Evolutionary conservation across 1,140 invertebrate genomes (phyloP), one percentile per base, ranked within the genome.

Genomic region (Antheraea mylitta): DNA sequence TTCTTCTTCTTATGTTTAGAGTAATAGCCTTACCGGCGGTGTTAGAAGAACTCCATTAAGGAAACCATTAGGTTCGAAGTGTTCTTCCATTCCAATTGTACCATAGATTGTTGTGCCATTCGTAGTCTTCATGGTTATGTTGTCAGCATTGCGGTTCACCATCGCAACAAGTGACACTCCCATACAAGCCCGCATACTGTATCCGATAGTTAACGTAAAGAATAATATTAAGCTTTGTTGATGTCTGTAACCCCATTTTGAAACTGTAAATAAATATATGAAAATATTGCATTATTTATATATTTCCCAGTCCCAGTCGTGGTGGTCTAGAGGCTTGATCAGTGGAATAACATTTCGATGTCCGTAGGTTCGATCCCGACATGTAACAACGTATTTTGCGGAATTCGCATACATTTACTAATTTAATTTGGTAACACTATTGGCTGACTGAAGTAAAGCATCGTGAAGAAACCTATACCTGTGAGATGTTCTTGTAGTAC

Each of bases 151-250:
- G 10, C 58, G 45, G 13, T 73, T 68, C 38, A 78, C 80, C 96
- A 96, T 96, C 0, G 95, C 96, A 0, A 96, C 95, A 22, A 96
- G 92, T 0, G 94, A 94, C 0, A 96, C 95, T 1, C 95, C 95
- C 79, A 96, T 94, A 70, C 95, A 95, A 0, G 95, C 93, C 69
- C 96, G 89, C 75, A 95, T 93, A 9, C 94, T 94, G 75, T 96
- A 96, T 3, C 94, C 95, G 45, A 94, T 93, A 18, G 94, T 91
- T 64, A 96, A 92, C 10, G 94, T 93, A 8, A 95, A 73, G 70
- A 96, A 96, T 37, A 96, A 75, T 8, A 96, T 81, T 0, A 96
- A 62, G 2, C 94, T 93, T 83, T 96, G 96, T 60, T 94, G 80
- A 79, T 97, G 96, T 48, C 96, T 92, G 67, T 79, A 79, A 1